Percentiles rank a stretch among this genome's conserved stretches.
Conservation (phyloP, 2,888 invertebrate genomes). For the Troides oblongomaculatus region DNA sequence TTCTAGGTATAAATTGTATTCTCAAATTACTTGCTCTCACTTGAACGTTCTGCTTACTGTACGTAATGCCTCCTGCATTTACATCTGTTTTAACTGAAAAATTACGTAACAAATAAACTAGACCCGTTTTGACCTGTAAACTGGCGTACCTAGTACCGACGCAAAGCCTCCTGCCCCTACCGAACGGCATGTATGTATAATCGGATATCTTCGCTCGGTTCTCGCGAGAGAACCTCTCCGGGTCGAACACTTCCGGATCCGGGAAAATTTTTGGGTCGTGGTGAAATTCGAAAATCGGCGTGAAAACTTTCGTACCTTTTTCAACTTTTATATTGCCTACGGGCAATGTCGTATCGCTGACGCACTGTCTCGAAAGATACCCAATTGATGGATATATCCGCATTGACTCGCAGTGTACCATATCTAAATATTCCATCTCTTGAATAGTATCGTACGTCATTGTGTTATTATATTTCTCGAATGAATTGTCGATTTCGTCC, state of each 20-base stretch:
- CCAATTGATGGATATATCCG: slow-evolving; percentile 54
- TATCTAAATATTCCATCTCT: slow-evolving; percentile 44
- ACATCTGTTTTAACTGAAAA: slow-evolving; percentile 37
- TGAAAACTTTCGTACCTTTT: slow-evolving; percentile 48
- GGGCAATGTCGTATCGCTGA: slow-evolving; percentile 48
- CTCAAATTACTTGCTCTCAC: slow-evolving; percentile 31
- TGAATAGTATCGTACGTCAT: slow-evolving; percentile 45
- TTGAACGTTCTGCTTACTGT: slow-evolving; percentile 32
- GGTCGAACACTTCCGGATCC: slow-evolving; percentile 63
- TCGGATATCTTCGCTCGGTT: slow-evolving; percentile 40
- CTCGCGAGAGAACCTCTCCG: slow-evolving; percentile 55
- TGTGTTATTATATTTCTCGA: slow-evolving; percentile 40
- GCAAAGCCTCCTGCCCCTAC: slow-evolving; percentile 65
- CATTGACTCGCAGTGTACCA: slow-evolving; percentile 47
- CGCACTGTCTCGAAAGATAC: slow-evolving; percentile 44
- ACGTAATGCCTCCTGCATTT: slow-evolving; percentile 41
- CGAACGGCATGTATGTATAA: slow-evolving; percentile 54
- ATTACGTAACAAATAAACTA: slow-evolving; percentile 44
- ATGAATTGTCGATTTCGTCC: slow-evolving; percentile 50
- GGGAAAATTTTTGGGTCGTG: slow-evolving; percentile 61
- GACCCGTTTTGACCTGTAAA: slow-evolving; percentile 39
- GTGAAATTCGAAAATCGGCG: slow-evolving; percentile 55
- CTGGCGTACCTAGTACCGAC: slow-evolving; percentile 57
- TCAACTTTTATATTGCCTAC: slow-evolving; percentile 51
- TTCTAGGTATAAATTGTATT: slow-evolving; percentile 32